Evolutionary conservation across 2,113 vertebrate species (phyloP), one percentile per base, ranked within the genome.

Genomic region (Datnioides undecimradiatus): DNA sequence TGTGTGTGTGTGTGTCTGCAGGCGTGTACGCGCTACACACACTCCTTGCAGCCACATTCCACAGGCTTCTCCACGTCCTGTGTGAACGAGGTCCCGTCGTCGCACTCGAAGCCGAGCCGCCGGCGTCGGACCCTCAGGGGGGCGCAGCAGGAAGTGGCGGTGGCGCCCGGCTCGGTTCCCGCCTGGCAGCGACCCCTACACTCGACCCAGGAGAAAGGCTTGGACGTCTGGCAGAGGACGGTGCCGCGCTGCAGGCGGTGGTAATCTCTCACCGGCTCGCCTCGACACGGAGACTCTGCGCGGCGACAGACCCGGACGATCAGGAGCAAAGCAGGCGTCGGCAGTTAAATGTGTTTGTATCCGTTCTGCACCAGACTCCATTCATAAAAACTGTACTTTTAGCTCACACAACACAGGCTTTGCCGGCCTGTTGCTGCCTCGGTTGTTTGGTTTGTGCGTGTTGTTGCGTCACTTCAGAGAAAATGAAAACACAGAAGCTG

Each of bases 11-110:
- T n/a, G 25, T 64, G 49, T 70, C 62, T 79, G 51, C 63, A 48
- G 40, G 31, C 52, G 25, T 69, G 64, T 8, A 3, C 40, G 73
- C 60, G 68, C n/a, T 97, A 99, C 62, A 95, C 94, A 89, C 98
- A 99, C 84, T 93, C 94, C 86, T 95, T 95, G 81, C 98, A 99
- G 93, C 97, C 96, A 0, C 98, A 99, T 85, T 97, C 97, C 93
- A 96, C 96, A 43, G 96, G 96, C 87, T 97, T 99, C 94, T 98
- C 97, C 92, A 99, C 97, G 78, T 99, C 97, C 92, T 98, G 97
- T 6, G 95, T 95, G 8, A 99, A 97, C 25, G 97, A 97, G 0
- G 96, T 96, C 3, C 98, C 98, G 0, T 99, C 97, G 79, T 97
- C 96, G 92, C 98, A 99, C 86, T 98, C 95, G 0, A 99, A 99